phyloP scores from a whole-genome alignment of 2,113 vertebrate species.

The Hystrix cristata region DNA sequence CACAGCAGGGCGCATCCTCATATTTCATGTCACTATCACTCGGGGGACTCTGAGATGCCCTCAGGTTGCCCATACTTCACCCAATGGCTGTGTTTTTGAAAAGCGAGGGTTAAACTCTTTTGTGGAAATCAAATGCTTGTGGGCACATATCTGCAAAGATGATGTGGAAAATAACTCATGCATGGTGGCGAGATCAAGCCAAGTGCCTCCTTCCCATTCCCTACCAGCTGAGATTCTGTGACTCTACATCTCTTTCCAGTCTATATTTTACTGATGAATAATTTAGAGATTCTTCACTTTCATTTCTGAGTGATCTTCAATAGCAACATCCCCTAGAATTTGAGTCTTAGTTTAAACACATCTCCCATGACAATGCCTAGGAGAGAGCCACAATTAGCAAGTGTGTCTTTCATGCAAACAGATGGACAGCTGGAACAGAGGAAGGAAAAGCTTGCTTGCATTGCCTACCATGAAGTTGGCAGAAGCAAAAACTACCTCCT shows the following conservation, averaged over 20 bases:
- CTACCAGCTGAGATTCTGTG: not conserved
- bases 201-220: not conserved
- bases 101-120: not conserved
- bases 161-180: not conserved
- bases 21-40: not conserved
- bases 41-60: not conserved
- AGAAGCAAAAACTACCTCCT: not conserved
- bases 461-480: not conserved
- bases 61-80: not conserved
- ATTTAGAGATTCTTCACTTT: conserved; percentile 45
- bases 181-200: not conserved
- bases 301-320: conserved; percentile 22
- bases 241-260: not conserved
- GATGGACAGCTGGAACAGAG: not conserved
- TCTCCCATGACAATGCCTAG: not conserved
- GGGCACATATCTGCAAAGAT: not conserved
- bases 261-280: not conserved
- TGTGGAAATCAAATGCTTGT: conserved; percentile 14
- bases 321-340: not conserved
- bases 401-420: not conserved
- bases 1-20: not conserved
- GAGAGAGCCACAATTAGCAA: not conserved
- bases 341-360: not conserved
- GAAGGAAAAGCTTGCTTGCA: not conserved
- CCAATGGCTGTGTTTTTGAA: not conserved